A percentile compares a stretch with the other conserved stretches of the same genome.
Evolutionary conservation across 2,113 vertebrate genomes (phyloP).

Genomic region (Callaeas wilsoni): DNA sequence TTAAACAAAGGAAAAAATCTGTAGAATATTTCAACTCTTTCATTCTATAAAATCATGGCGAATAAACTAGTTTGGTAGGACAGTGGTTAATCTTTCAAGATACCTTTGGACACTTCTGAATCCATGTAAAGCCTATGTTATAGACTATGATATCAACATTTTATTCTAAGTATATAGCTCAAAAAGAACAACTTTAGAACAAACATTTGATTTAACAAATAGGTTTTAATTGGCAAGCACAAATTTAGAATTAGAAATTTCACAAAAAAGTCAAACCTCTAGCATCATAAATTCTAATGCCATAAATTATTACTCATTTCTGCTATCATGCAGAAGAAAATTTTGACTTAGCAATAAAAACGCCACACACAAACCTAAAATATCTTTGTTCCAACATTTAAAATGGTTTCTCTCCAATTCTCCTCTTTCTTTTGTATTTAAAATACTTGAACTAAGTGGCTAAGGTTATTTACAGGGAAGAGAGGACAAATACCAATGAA

Average conservation of each 20-base stretch:
- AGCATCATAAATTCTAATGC: background rate
- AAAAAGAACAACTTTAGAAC: background rate
- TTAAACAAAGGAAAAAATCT: background rate
- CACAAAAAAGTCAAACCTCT: background rate
- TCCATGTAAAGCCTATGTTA: background rate
- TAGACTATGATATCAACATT: background rate
- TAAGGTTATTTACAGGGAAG: background rate
- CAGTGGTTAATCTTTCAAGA: background rate
- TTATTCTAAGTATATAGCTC: background rate
- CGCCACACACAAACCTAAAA: rapidly evolving
- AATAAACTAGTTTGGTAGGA: background rate
- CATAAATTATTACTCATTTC: background rate
- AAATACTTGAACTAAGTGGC: background rate
- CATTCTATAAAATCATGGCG: background rate
- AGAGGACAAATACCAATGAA: background rate
- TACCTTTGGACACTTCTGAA: background rate
- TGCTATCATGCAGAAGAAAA: background rate
- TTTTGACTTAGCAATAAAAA: background rate
- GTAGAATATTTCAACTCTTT: background rate
- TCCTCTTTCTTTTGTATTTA: background rate
- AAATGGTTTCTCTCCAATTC: background rate
- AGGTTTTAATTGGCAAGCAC: background rate
- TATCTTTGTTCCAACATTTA: background rate
- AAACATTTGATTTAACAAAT: background rate
- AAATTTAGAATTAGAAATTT: background rate